Base-by-base conservation (phyloP, 2,113 vertebrate species). In the Syngnathus floridae region DNA sequence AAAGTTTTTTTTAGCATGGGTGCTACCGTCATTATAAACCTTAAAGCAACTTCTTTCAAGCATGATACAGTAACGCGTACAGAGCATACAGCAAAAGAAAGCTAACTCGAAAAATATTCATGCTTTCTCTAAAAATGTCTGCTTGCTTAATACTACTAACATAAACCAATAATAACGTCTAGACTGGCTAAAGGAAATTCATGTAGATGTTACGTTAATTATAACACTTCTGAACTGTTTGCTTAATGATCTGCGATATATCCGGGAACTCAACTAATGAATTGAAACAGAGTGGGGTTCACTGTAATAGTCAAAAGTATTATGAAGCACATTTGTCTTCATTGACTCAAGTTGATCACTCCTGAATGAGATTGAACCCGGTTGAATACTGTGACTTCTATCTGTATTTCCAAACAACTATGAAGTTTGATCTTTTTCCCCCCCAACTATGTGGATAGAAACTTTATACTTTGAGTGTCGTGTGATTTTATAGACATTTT, bases 401-500 rank as follows among this genome's bases (percentile, higher is more conserved):
- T 67, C 58, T 67, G 73, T 80, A 74, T 84, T 79, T 72, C 69
- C 69, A 51, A 77, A 78, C 55, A 77, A 59, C 61, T 68, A 67
- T 76, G 63, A 80, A 67, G 70, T 67, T 67, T 71, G 73, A 19
- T 41, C 4, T 41, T 64, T 60, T 67, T 69, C 68, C 43, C 62
- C 75, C 71, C 79, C 63, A 65, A 73, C 62, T 56, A 67, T 37
- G 74, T 84, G 78, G 77, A 77, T 66, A 70, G 66, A 70, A 82
- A 64, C 54, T 82, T 74, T 86, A 78, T 75, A 82, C 80, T 69
- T 4, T 83, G 76, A 83, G 75, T 81, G 75, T 82, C 46, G 83
- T 83, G 81, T 85, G 87, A 78, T 86, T 87, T 89, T 90, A 80
- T 86, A 88, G 84, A 88, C 86, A 87, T 89, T 88, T 88, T 88